phyloP scores from a whole-genome alignment of 2,113 vertebrate genomes.

The Salvelinus namaycush region DNA sequence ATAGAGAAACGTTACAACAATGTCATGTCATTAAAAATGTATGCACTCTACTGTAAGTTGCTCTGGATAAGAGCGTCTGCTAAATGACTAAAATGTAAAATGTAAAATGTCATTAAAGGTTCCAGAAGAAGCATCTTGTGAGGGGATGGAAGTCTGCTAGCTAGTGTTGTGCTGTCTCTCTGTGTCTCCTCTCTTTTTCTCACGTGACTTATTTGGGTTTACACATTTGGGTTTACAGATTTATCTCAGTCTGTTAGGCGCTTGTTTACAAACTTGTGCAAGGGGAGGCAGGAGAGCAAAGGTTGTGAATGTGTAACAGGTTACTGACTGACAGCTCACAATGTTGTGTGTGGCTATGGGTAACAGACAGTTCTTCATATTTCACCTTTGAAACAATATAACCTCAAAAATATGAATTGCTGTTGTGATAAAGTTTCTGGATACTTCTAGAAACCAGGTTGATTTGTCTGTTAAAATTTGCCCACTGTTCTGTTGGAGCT shows the following conservation, averaged over 20 bases:
- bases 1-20: background rate
- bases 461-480: background rate
- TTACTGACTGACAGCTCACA: constrained; percentile 19
- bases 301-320: constrained; percentile 30
- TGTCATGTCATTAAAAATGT: background rate
- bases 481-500: constrained; percentile 9
- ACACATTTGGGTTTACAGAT: background rate
- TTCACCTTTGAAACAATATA: too few relatives aligned
- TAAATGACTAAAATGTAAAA: too few relatives aligned
- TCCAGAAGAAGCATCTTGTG: background rate
- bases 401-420: too few relatives aligned
- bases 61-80: too few relatives aligned
- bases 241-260: background rate
- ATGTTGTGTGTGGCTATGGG: background rate
- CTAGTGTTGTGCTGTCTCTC: too few relatives aligned
- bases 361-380: too few relatives aligned
- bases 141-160: background rate
- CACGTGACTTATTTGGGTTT: too few relatives aligned
- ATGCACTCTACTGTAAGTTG: too few relatives aligned
- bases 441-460: too few relatives aligned
- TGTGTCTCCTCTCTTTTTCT: too few relatives aligned
- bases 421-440: too few relatives aligned
- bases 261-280: constrained; percentile 46
- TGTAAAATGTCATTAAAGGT: background rate
- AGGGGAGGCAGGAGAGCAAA: constrained; percentile 37